Conservation (phyloP, 1,140 invertebrate species). For the Battus philenor region DNA sequence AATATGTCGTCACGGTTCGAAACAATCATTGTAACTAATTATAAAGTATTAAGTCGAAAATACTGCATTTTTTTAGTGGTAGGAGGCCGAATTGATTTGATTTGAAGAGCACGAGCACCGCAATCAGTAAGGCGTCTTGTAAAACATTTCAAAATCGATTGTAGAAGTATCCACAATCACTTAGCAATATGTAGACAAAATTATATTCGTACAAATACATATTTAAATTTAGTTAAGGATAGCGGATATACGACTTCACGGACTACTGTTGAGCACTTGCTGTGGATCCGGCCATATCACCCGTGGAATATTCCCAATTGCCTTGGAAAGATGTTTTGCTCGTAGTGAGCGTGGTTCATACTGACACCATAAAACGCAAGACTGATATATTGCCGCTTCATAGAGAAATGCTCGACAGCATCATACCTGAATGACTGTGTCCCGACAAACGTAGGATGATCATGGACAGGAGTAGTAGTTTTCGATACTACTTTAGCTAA, state of each 20-base stretch:
- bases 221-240: background rate
- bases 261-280: background rate
- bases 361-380: too few species aligned
- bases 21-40: background rate
- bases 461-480: too few species aligned
- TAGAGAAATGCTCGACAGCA: too few species aligned
- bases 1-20: background rate
- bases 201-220: background rate
- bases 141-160: conserved; percentile 3
- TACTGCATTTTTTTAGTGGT: background rate
- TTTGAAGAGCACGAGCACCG: conserved; percentile 1
- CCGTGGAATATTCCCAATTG: too few species aligned
- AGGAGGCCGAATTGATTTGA: background rate
- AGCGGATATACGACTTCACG: too few species aligned
- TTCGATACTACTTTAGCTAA: too few species aligned
- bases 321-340: too few species aligned
- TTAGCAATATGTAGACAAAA: background rate
- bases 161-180: conserved; percentile 11
- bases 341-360: too few species aligned
- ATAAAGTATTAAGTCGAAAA: background rate
- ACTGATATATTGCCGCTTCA: too few species aligned
- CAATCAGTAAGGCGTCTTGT: conserved; percentile 9
- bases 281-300: background rate
- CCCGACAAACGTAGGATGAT: background rate
- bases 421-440: too few species aligned